Percentiles rank a stretch among this genome's conserved stretches.
Conservation (phyloP, 2,888 invertebrate genomes). For the Sympetrum striolatum region DNA sequence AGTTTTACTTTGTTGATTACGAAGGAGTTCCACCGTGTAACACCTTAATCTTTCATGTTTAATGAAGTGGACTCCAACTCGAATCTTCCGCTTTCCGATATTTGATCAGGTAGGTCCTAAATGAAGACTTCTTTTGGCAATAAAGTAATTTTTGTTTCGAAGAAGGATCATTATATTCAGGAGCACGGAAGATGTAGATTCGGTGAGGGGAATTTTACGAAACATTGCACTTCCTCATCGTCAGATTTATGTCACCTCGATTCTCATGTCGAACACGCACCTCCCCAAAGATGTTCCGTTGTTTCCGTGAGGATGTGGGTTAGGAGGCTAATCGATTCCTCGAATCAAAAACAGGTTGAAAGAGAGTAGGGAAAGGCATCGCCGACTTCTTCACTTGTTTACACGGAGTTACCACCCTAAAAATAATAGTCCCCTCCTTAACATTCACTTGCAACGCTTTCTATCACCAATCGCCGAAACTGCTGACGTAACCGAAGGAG, state of each 20-base stretch:
- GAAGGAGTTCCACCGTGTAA: too few relatives aligned
- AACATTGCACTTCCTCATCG: neutral
- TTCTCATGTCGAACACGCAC: neutral
- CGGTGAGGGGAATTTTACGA: too few relatives aligned
- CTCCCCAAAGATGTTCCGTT: neutral
- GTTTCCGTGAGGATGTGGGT: conserved; percentile 13
- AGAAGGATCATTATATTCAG: too few relatives aligned
- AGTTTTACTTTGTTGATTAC: too few relatives aligned
- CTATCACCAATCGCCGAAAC: neutral
- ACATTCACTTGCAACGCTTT: neutral
- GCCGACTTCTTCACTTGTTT: neutral
- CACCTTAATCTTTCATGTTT: too few relatives aligned
- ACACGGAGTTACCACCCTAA: neutral
- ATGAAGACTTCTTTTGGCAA: too few relatives aligned
- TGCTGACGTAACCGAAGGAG: neutral
- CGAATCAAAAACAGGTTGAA: conserved; percentile 3
- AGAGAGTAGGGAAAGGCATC: neutral
- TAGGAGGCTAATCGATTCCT: conserved; percentile 3
- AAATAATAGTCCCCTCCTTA: neutral
- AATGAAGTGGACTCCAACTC: too few relatives aligned
- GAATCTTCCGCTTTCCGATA: too few relatives aligned
- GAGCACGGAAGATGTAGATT: too few relatives aligned
- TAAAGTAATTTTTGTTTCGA: too few relatives aligned
- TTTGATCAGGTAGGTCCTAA: too few relatives aligned
- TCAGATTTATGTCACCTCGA: neutral